Percentiles rank a stretch among this genome's conserved stretches.
Evolutionary conservation across 2,113 vertebrate genomes (phyloP).

Genomic region (Nothobranchius furzeri): DNA sequence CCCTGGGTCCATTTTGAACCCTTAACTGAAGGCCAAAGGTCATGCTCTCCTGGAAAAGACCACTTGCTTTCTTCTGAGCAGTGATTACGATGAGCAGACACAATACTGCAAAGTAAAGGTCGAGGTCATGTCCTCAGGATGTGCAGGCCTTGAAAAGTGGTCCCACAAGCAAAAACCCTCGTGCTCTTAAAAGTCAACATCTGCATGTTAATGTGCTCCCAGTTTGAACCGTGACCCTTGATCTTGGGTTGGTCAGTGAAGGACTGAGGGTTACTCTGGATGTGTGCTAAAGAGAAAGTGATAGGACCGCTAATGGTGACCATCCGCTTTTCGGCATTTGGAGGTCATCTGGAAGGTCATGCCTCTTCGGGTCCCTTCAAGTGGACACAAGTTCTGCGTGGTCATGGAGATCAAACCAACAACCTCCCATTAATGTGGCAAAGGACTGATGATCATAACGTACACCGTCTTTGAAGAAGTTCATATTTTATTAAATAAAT

Average conservation of each 20-base stretch:
- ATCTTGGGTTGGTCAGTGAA: conserved; percentile 36
- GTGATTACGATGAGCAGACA: conserved; percentile 2
- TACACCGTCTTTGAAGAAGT: too few relatives aligned
- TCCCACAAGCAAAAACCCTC: conserved; percentile 14
- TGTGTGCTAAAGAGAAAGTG: conserved; percentile 59
- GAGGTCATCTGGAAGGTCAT: conserved; percentile 36
- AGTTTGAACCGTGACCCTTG: conserved; percentile 59
- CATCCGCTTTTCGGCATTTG: conserved; percentile 32
- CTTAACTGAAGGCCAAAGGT: conserved; percentile 18
- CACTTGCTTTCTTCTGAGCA: neutral
- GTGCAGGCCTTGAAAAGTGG: neutral
- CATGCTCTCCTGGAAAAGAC: conserved; percentile 15
- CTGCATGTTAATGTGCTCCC: conserved; percentile 70
- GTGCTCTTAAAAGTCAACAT: conserved; percentile 23
- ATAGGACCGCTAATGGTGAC: conserved; percentile 60
- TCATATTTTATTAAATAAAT: neutral
- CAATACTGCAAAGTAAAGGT: neutral
- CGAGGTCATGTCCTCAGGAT: conserved; percentile 21
- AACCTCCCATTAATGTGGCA: conserved; percentile 26
- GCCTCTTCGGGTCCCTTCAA: conserved; percentile 16
- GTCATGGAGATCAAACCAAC: conserved; percentile 26
- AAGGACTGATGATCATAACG: conserved; percentile 26
- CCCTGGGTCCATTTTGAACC: neutral
- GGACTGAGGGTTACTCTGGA: conserved; percentile 39
- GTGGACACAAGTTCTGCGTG: conserved; percentile 24